Evolutionary conservation across 2,888 invertebrate genomes (phyloP).

Genomic region (Graphium colonna): DNA sequence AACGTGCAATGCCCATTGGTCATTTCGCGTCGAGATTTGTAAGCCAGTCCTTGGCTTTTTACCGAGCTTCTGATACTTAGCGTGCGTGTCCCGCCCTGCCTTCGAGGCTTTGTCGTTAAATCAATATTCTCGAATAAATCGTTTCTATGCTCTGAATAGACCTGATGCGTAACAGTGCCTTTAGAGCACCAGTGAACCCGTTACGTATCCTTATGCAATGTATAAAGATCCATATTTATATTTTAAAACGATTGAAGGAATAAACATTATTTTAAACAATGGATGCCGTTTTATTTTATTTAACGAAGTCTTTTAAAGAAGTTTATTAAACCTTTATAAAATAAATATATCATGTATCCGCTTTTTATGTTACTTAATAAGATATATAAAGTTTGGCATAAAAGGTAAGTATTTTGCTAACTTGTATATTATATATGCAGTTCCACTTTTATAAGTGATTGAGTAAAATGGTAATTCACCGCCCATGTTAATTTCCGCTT

Average conservation of each 20-base stretch:
- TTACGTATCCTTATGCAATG: constrained; percentile 69
- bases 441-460: no score
- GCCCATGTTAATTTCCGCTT: no score
- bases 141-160: constrained; percentile 31
- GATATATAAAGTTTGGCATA: no score
- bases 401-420: no score
- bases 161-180: constrained; percentile 49
- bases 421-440: no score
- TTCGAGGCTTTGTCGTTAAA: constrained; percentile 9
- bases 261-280: constrained; percentile 73
- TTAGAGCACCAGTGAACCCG: constrained; percentile 49
- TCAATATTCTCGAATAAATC: constrained; percentile 14
- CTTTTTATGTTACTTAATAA: no score
- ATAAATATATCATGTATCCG: no score
- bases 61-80: constrained; percentile 24
- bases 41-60: constrained; percentile 1
- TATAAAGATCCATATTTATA: constrained; percentile 79
- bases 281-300: constrained; percentile 26
- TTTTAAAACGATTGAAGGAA: constrained; percentile 75
- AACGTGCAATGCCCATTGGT: constrained; percentile 24
- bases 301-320: no score
- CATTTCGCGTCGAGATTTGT: constrained; percentile 9
- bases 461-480: no score
- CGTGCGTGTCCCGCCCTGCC: constrained; percentile 25
- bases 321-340: no score